Percentiles rank a stretch among this genome's conserved stretches.
These are phyloP conservation scores for Neoaliturus tenellus DNA, from an alignment of 2,888 invertebrate genomes.

Conservation along the genomic window DNA sequence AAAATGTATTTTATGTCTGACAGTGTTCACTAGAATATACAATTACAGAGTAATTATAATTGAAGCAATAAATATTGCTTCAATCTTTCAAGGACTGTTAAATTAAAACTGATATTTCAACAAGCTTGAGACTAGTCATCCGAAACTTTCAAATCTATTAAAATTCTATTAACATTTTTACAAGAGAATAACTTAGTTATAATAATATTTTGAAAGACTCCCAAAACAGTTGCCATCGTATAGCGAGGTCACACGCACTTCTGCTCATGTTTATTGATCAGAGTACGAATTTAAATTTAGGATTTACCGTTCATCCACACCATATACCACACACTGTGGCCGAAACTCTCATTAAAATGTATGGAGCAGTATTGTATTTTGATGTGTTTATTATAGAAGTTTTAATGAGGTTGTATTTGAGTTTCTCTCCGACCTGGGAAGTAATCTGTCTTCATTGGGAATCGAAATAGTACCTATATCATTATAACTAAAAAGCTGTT, in stretches of 20 bases:
- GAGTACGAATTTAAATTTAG: slow-evolving; percentile 12
- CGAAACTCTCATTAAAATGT: slow-evolving; percentile 30
- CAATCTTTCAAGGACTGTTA: too few species aligned
- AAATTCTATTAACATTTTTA: not conserved
- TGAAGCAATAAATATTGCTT: too few species aligned
- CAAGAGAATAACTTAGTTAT: not conserved
- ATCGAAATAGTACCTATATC: too few species aligned
- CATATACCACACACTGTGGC: not conserved
- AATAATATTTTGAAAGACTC: not conserved
- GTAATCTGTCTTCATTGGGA: too few species aligned
- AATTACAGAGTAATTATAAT: too few species aligned
- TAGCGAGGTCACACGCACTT: slow-evolving; percentile 29
- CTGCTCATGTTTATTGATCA: not conserved
- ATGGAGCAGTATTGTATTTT: slow-evolving; percentile 3
- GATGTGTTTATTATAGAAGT: not conserved
- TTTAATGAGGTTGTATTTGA: too few species aligned
- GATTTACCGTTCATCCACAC: not conserved
- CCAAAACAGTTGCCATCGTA: not conserved
- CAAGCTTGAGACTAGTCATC: too few species aligned
- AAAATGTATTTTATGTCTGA: too few species aligned
- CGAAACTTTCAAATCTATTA: not conserved
- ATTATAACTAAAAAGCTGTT: too few species aligned
- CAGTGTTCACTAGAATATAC: too few species aligned
- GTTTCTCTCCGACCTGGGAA: too few species aligned
- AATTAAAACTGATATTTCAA: too few species aligned